phyloP scores from a whole-genome alignment of 2,113 vertebrate species.

The Piliocolobus tephrosceles region DNA sequence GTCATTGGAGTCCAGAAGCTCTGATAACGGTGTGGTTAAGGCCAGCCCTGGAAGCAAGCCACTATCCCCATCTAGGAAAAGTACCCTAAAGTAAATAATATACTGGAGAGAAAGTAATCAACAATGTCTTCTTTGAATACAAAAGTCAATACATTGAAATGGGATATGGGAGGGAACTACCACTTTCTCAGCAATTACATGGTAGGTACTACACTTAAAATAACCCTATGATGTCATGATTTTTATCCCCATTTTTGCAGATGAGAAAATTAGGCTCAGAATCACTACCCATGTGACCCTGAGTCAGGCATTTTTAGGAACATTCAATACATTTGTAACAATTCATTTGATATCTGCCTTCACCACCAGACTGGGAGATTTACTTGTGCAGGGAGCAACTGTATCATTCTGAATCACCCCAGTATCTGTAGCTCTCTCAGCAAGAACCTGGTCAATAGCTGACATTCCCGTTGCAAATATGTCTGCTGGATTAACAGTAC shows the following conservation, averaged over 20 bases:
- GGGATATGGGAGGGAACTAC: background rate
- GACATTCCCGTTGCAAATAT: background rate
- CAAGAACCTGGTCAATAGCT: background rate
- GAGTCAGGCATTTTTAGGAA: background rate
- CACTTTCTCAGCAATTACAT: conserved; percentile 34
- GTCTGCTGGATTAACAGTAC: background rate
- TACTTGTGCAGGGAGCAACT: background rate
- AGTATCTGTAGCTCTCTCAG: background rate
- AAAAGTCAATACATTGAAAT: background rate
- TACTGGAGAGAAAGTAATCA: background rate
- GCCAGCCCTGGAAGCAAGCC: background rate
- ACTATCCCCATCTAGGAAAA: background rate
- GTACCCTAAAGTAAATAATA: background rate
- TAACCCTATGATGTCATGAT: background rate
- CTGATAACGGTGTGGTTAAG: background rate
- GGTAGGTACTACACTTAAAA: background rate
- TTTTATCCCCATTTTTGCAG: conserved; percentile 30
- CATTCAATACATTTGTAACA: background rate
- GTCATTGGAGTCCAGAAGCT: conserved; percentile 2
- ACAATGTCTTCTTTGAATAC: conserved; percentile 17
- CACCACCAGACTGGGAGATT: background rate
- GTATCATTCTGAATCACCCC: background rate
- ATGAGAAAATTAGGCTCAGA: conserved; percentile 28
- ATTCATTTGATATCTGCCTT: conserved; percentile 26
- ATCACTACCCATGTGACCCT: background rate